A percentile compares a stretch with the other conserved stretches of the same genome.
phyloP scores from a whole-genome alignment of 2,113 vertebrate species.

The Callorhinus ursinus region DNA sequence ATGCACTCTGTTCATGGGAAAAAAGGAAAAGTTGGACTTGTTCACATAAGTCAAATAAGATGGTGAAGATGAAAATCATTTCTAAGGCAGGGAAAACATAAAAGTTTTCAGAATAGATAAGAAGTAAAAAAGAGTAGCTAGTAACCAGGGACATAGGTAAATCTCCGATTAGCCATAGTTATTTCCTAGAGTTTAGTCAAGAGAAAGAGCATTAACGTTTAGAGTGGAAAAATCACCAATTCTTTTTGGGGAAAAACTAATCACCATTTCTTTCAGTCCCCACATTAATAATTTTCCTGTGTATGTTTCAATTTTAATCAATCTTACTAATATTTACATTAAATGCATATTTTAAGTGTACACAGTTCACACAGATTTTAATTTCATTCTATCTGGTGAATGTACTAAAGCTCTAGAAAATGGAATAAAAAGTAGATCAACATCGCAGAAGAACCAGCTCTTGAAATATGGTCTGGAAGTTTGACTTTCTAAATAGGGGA shows the following conservation, averaged over 20 bases:
- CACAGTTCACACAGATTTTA: neutral
- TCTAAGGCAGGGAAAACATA: neutral
- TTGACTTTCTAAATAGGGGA: neutral
- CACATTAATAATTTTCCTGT: neutral
- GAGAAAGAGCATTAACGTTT: neutral
- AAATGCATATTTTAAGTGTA: neutral
- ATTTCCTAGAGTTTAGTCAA: neutral
- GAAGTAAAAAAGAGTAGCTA: neutral
- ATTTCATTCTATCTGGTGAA: neutral
- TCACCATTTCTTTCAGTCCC: neutral
- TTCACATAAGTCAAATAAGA: neutral
- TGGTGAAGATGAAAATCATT: neutral
- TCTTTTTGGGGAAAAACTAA: neutral
- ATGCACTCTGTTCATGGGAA: neutral
- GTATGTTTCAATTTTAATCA: slow-evolving; percentile 11
- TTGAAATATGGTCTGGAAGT: neutral
- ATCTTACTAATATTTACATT: neutral
- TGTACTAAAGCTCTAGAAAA: neutral
- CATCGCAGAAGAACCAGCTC: neutral
- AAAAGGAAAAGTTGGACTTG: neutral
- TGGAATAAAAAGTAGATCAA: neutral
- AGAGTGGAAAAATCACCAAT: neutral
- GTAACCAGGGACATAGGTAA: neutral
- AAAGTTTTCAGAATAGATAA: neutral
- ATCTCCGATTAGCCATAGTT: neutral